Conservation (phyloP, 2,888 invertebrate genomes). For the Drosophila neoperkinsi region DNA sequence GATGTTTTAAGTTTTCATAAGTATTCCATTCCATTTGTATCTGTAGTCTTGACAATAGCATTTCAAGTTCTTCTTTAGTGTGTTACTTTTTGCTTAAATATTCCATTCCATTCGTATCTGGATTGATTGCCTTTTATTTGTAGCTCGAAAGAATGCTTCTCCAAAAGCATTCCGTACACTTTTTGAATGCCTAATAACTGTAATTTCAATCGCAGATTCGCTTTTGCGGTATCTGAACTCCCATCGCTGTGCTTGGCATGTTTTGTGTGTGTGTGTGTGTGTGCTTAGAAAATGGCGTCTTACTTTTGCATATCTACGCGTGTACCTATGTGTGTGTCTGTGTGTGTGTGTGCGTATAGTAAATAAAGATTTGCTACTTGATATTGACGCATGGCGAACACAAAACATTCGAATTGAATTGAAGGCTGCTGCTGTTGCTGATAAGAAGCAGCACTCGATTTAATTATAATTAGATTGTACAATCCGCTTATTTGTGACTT, state of each 20-base stretch:
- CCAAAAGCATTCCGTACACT: not conserved
- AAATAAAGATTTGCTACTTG: constrained; percentile 49
- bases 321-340: not conserved
- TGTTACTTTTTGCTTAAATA: not conserved
- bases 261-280: not conserved
- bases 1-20: not conserved
- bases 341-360: constrained; percentile 10
- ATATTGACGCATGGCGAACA: constrained; percentile 45
- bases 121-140: not conserved
- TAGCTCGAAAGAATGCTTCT: not conserved
- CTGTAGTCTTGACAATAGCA: not conserved
- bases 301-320: constrained; percentile 8
- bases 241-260: constrained; percentile 2
- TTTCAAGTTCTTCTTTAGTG: not conserved
- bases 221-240: constrained; percentile 13
- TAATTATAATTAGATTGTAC: constrained; percentile 31
- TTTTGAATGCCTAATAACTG: constrained; percentile 1
- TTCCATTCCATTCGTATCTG: not conserved
- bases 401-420: constrained; percentile 25
- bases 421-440: constrained; percentile 38
- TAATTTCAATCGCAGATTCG: not conserved
- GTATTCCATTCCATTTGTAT: not conserved
- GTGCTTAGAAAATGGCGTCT: constrained; percentile 1
- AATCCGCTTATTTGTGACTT: constrained; percentile 33
- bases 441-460: constrained; percentile 47